Percentiles rank a stretch among this genome's conserved stretches.
These are phyloP conservation scores for Ceryle rudis DNA, from an alignment of 2,797 vertebrate species.

Conservation along the genomic window DNA sequence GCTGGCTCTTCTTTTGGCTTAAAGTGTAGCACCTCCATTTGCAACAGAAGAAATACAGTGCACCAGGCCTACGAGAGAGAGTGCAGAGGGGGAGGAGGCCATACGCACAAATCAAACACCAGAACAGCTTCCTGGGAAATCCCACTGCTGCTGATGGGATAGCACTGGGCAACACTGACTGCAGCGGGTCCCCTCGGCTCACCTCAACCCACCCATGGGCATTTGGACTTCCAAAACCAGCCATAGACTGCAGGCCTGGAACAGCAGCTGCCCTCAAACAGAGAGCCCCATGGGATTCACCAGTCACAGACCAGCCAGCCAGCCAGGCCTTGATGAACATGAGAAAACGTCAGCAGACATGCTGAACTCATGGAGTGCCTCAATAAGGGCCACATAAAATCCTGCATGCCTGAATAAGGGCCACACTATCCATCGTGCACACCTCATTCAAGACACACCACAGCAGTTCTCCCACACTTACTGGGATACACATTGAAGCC, in stretches of 20 bases:
- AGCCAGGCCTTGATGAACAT: accelerated
- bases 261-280: accelerated
- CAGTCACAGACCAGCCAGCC: not conserved
- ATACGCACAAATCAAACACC: accelerated
- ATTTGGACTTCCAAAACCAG: accelerated
- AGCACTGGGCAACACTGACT: not conserved
- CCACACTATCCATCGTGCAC: accelerated
- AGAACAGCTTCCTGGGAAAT: not conserved
- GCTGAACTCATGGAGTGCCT: not conserved
- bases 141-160: not conserved
- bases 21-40: not conserved
- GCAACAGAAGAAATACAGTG: not conserved
- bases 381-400: accelerated
- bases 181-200: not conserved
- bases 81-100: accelerated
- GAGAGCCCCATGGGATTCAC: not conserved
- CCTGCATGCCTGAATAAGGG: too few relatives aligned
- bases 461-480: not conserved
- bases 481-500: accelerated
- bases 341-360: accelerated
- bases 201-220: not conserved
- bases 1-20: not conserved
- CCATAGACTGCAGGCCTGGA: not conserved
- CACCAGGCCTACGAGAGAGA: accelerated
- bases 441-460: not conserved